Percentiles rank a stretch among this genome's conserved stretches.
Evolutionary conservation across 2,888 invertebrate species (phyloP).

Genomic region (Drosophila melanosoma): DNA sequence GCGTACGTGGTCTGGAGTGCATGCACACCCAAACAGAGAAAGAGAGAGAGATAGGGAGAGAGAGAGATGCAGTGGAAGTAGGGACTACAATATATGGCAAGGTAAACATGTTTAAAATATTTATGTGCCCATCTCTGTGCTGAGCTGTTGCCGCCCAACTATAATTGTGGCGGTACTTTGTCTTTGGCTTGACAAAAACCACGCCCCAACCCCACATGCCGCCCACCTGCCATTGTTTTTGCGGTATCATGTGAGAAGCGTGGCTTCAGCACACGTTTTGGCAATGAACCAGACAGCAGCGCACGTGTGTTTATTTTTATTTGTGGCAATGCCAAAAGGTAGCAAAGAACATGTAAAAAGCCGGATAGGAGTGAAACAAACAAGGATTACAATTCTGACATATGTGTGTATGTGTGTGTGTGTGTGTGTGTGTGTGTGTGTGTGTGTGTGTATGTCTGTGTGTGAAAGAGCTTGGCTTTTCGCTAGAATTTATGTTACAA

Average conservation of each 20-base stretch:
- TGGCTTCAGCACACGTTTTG: constrained; percentile 67
- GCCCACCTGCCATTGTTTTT: constrained; percentile 33
- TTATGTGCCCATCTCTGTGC: constrained; percentile 45
- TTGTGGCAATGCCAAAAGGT: constrained; percentile 56
- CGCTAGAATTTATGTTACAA: constrained; percentile 63
- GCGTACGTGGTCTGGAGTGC: constrained; percentile 65
- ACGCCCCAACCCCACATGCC: constrained; percentile 16
- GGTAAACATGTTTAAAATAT: constrained; percentile 71
- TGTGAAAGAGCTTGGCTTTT: constrained; percentile 4
- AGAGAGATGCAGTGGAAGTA: neutral
- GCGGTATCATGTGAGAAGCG: constrained; percentile 35
- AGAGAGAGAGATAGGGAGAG: neutral
- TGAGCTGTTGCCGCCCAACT: constrained; percentile 51
- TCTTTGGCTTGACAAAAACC: constrained; percentile 64
- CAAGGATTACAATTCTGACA: constrained; percentile 13
- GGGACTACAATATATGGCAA: constrained; percentile 51
- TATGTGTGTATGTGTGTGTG: neutral
- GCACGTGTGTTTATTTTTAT: constrained; percentile 74
- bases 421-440: neutral
- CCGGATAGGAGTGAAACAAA: neutral
- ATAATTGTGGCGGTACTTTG: constrained; percentile 67
- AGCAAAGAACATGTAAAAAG: constrained; percentile 21
- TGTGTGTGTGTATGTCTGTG: neutral
- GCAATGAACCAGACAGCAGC: constrained; percentile 64
- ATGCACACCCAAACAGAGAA: neutral